A percentile compares a stretch with the other conserved stretches of the same genome.
phyloP scores from a whole-genome alignment of 2,888 invertebrate genomes.

The Nephrotoma flavescens region DNA sequence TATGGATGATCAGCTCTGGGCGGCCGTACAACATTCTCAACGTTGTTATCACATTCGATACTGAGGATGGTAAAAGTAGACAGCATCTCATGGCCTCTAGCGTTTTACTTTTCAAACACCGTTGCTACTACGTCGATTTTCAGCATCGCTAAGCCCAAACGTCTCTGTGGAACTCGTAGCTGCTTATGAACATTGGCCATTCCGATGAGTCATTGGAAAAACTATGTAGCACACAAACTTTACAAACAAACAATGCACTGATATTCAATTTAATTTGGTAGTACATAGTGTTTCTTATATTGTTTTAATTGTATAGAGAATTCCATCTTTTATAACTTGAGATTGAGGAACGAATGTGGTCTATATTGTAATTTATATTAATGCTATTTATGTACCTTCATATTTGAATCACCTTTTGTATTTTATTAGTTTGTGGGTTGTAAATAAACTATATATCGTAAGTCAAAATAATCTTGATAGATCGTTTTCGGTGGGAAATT shows the following conservation, averaged over 20 bases:
- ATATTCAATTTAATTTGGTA: not conserved
- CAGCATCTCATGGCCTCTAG: too few relatives aligned
- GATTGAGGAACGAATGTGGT: not conserved
- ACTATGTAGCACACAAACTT: too few relatives aligned
- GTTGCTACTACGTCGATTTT: too few relatives aligned
- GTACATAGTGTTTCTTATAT: not conserved
- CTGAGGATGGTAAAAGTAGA: too few relatives aligned
- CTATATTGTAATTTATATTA: not conserved
- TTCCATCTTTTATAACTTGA: not conserved
- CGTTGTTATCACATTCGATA: too few relatives aligned
- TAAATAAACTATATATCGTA: not conserved
- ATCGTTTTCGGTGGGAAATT: not conserved
- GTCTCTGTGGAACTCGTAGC: too few relatives aligned
- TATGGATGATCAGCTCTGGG: too few relatives aligned
- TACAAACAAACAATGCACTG: not conserved
- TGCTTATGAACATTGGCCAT: too few relatives aligned
- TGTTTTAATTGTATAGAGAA: not conserved
- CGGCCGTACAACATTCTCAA: too few relatives aligned
- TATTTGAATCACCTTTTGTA: not conserved
- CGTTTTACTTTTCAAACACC: too few relatives aligned
- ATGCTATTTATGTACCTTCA: not conserved
- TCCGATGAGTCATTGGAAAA: too few relatives aligned
- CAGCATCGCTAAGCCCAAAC: too few relatives aligned
- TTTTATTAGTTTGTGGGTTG: not conserved
- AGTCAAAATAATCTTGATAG: not conserved